Evolutionary conservation across 2,797 vertebrate species (phyloP).

Genomic region (Knipowitschia caucasica): DNA sequence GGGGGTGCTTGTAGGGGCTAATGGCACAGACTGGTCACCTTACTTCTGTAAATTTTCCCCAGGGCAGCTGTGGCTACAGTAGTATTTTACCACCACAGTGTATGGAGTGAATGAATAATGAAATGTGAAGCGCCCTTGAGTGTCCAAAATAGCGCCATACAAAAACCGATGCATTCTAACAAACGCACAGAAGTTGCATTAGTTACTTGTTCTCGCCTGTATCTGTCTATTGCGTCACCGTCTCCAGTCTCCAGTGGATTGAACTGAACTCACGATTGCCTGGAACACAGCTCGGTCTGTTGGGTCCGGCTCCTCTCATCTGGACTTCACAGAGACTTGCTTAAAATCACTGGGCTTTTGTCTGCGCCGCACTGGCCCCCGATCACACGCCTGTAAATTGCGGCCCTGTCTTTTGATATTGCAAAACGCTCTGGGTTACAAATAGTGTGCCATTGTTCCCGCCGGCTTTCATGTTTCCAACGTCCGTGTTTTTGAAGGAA

Average conservation of each 20-base stretch:
- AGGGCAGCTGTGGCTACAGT: too few species aligned
- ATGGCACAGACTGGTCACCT: too few species aligned
- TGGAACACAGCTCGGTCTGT: conserved; percentile 25
- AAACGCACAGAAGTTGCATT: too few species aligned
- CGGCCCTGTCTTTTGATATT: conserved; percentile 25
- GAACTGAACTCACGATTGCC: conserved; percentile 4
- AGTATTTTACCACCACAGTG: too few species aligned
- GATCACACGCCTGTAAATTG: conserved; percentile 36
- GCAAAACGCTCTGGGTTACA: conserved; percentile 7
- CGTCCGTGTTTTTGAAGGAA: background rate
- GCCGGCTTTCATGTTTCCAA: conserved; percentile 26
- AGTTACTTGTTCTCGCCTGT: too few species aligned
- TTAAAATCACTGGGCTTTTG: conserved; percentile 19
- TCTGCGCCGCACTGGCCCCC: conserved; percentile 22
- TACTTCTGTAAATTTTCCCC: too few species aligned
- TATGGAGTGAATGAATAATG: too few species aligned
- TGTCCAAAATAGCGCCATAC: too few species aligned
- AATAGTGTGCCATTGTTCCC: background rate
- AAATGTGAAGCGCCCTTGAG: too few species aligned
- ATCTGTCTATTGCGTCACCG: too few species aligned
- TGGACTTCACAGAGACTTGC: conserved; percentile 31
- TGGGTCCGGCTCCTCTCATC: conserved; percentile 17
- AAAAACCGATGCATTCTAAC: too few species aligned
- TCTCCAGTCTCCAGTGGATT: conserved; percentile 11
- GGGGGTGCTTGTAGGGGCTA: too few species aligned